Evolutionary conservation across 2,797 vertebrate species (phyloP).

Genomic region (Melopsittacus undulatus): DNA sequence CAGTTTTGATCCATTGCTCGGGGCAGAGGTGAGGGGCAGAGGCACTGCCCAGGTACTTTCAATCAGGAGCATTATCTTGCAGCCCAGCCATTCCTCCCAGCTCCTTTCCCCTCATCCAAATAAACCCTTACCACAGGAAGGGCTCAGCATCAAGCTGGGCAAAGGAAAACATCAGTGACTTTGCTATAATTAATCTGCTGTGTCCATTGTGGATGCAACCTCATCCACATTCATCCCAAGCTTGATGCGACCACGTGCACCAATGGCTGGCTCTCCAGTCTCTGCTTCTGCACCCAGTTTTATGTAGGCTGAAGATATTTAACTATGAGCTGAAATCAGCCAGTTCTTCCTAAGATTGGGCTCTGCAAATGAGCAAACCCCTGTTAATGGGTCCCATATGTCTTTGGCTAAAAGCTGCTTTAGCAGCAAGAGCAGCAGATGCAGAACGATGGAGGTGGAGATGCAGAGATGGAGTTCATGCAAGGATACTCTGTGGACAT

Average conservation of each 20-base stretch:
- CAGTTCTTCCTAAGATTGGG: not conserved
- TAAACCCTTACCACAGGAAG: not conserved
- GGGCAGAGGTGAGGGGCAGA: not conserved
- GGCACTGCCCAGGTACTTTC: not conserved
- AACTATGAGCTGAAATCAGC: not conserved
- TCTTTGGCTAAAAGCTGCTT: conserved; percentile 40
- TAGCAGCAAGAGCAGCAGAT: conserved; percentile 50
- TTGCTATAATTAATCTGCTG: not conserved
- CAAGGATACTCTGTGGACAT: conserved; percentile 8
- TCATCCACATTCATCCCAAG: rapidly evolving
- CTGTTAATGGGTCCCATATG: conserved; percentile 53
- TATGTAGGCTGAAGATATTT: not conserved
- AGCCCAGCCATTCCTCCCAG: not conserved
- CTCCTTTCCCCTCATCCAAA: not conserved
- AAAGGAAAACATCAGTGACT: not conserved
- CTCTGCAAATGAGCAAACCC: conserved; percentile 5
- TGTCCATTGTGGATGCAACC: not conserved
- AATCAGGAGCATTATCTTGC: not conserved
- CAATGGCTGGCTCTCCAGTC: rapidly evolving
- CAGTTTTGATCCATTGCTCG: not conserved
- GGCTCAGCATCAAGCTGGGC: not conserved
- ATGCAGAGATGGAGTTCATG: not conserved
- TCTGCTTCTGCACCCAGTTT: not conserved
- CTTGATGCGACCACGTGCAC: not conserved
- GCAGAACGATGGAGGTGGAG: not conserved